Conservation (phyloP, 2,888 invertebrate species). For the Liodrosophila aerea region DNA sequence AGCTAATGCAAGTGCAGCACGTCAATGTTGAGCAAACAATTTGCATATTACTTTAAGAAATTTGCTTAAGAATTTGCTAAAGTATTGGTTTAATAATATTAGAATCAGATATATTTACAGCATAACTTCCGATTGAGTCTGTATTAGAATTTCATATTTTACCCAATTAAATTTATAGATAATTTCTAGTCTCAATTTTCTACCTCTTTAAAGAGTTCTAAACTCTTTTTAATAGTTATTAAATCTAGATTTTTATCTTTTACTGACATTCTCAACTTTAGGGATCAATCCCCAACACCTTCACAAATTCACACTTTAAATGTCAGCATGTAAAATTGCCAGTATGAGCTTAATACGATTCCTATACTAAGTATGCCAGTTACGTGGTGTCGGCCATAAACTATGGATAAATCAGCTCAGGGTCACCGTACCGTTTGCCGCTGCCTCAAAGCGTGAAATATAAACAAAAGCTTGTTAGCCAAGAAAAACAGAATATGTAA, state of each 20-base stretch:
- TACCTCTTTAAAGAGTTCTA: too few species aligned
- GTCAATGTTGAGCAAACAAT: too few species aligned
- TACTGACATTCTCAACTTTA: conserved; percentile 9
- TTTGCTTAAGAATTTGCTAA: too few species aligned
- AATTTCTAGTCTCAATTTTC: too few species aligned
- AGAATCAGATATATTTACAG: too few species aligned
- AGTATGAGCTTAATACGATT: background rate
- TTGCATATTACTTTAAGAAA: too few species aligned
- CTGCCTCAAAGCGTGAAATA: conserved; percentile 28
- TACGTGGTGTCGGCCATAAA: conserved; percentile 54
- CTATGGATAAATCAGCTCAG: conserved; percentile 60
- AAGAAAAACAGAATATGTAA: conserved; percentile 45
- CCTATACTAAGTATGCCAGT: conserved; percentile 25
- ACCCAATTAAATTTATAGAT: too few species aligned
- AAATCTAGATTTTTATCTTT: too few species aligned
- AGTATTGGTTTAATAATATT: too few species aligned
- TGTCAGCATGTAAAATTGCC: conserved; percentile 20
- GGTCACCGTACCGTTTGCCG: conserved; percentile 40
- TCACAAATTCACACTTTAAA: conserved; percentile 27
- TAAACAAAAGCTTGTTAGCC: conserved; percentile 48
- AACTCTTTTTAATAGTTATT: too few species aligned
- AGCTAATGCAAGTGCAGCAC: conserved; percentile 1
- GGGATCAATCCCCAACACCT: conserved; percentile 33
- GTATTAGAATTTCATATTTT: too few species aligned
- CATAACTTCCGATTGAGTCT: too few species aligned